Evolutionary conservation across 2,888 invertebrate genomes (phyloP).

Genomic region (Geophilus truncorum): DNA sequence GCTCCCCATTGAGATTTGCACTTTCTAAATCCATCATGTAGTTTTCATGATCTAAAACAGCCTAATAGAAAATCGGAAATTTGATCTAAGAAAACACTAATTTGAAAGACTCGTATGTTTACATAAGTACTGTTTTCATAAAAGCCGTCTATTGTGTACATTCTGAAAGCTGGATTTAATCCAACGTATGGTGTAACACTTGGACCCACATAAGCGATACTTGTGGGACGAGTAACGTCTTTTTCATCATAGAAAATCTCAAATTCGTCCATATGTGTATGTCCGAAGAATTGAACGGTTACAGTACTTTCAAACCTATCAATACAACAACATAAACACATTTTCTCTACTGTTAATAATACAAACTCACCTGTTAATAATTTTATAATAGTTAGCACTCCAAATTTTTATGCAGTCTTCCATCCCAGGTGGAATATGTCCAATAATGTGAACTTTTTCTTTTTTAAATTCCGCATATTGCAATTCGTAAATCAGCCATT

Average conservation of each 20-base stretch:
- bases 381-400: constrained; percentile 89
- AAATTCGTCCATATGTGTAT: constrained; percentile 50
- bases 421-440: constrained; percentile 93
- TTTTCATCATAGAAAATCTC: constrained; percentile 51
- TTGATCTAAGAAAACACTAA: not conserved
- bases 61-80: constrained; percentile 50
- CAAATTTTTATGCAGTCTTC: constrained; percentile 90
- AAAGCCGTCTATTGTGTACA: constrained; percentile 63
- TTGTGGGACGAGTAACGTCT: constrained; percentile 54
- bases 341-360: too few relatives aligned
- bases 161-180: constrained; percentile 75
- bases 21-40: constrained; percentile 94
- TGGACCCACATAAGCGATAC: constrained; percentile 74
- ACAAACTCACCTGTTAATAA: constrained; percentile 70
- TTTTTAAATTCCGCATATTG: constrained; percentile 89
- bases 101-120: constrained; percentile 46
- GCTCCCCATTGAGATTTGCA: constrained; percentile 60
- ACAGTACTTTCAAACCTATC: constrained; percentile 67
- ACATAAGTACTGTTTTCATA: constrained; percentile 44
- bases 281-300: constrained; percentile 69
- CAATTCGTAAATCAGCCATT: constrained; percentile 91
- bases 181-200: constrained; percentile 68
- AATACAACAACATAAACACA: not conserved
- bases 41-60: constrained; percentile 89
- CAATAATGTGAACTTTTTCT: constrained; percentile 87